Percentiles rank a stretch among this genome's conserved stretches.
Evolutionary conservation across 2,797 vertebrate species (phyloP).

Genomic region (Mus spretus): DNA sequence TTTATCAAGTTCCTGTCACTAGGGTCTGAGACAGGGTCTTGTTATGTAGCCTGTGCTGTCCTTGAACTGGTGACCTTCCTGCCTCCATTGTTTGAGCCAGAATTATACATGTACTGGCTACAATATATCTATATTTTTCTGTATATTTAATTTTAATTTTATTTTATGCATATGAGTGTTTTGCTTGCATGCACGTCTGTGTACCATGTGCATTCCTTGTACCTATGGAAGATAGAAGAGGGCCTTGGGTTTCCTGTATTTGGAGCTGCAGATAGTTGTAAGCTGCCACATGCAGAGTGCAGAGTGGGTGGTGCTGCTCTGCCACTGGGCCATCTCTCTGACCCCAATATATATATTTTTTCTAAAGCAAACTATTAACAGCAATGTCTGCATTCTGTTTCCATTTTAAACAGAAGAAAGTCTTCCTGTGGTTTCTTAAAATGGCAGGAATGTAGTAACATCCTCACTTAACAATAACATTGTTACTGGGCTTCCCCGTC

Average conservation of each 20-base stretch:
- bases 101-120: background rate
- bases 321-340: background rate
- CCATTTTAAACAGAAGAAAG: conserved; percentile 53
- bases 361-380: background rate
- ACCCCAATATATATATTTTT: background rate
- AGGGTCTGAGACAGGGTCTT: background rate
- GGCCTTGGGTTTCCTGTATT: background rate
- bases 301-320: background rate
- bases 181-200: background rate
- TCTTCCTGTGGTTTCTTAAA: background rate
- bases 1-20: background rate
- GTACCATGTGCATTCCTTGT: background rate
- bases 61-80: background rate
- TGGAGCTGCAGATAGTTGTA: background rate
- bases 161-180: background rate
- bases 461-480: background rate
- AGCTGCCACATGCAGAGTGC: background rate
- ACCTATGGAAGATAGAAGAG: background rate
- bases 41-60: background rate
- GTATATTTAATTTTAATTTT: background rate
- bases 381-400: background rate
- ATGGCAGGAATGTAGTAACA: background rate
- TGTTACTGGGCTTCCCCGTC: background rate
- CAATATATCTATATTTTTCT: background rate
- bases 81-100: background rate